phyloP scores from a whole-genome alignment of 2,888 invertebrate species.

The Aplocera efformata region DNA sequence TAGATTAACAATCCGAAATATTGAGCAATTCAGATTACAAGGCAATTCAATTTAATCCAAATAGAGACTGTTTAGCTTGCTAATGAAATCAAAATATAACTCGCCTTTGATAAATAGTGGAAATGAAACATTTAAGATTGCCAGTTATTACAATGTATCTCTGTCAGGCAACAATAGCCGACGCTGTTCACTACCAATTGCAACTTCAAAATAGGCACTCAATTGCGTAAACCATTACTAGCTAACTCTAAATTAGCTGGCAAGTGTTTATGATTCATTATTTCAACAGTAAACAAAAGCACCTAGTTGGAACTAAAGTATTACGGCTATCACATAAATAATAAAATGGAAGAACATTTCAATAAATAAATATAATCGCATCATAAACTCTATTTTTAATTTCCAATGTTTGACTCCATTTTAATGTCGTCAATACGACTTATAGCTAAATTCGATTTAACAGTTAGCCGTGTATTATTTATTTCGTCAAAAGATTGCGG shows the following conservation, averaged over 20 bases:
- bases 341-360: constrained; percentile 25
- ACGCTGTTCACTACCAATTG: constrained; percentile 70
- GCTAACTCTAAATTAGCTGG: constrained; percentile 62
- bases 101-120: constrained; percentile 61
- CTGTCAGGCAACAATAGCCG: constrained; percentile 70
- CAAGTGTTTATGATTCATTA: constrained; percentile 71
- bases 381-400: constrained; percentile 40
- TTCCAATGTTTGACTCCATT: constrained; percentile 30
- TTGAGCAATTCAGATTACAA: constrained; percentile 11
- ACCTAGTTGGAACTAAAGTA: constrained; percentile 30
- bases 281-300: constrained; percentile 43
- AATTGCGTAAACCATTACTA: constrained; percentile 70
- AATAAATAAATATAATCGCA: constrained; percentile 37
- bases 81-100: constrained; percentile 57
- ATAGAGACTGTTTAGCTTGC: constrained; percentile 26
- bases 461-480: constrained; percentile 63
- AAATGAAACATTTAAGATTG: constrained; percentile 68
- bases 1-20: background rate
- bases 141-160: constrained; percentile 67
- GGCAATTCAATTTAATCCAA: constrained; percentile 18
- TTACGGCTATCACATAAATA: constrained; percentile 21
- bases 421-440: constrained; percentile 37
- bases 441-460: constrained; percentile 46
- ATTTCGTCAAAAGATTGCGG: constrained; percentile 53
- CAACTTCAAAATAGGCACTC: constrained; percentile 66